phyloP scores from a whole-genome alignment of 2,888 invertebrate genomes.

The Vesta saturnalis region DNA sequence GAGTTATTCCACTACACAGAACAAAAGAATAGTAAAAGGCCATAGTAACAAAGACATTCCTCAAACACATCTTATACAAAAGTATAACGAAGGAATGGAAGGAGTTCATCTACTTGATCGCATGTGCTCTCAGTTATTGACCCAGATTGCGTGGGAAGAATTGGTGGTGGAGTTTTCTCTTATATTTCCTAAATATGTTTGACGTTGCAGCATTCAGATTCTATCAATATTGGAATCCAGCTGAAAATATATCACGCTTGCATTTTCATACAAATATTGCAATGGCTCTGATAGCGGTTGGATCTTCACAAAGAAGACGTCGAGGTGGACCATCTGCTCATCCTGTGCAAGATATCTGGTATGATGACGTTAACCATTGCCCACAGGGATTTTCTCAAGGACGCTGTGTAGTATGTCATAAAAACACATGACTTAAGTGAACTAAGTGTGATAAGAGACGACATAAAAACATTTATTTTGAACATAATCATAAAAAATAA shows the following conservation, averaged over 20 bases:
- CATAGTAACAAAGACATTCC: constrained; percentile 9
- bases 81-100: constrained; percentile 9
- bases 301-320: background rate
- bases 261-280: background rate
- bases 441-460: too few relatives aligned
- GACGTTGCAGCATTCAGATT: background rate
- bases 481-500: too few relatives aligned
- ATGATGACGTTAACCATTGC: constrained; percentile 11
- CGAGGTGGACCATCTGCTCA: background rate
- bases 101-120: background rate
- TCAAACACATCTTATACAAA: constrained; percentile 3
- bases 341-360: background rate
- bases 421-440: too few relatives aligned
- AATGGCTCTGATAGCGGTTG: background rate
- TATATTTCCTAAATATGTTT: constrained; percentile 4
- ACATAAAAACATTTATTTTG: too few relatives aligned
- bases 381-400: too few relatives aligned
- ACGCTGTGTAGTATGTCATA: too few relatives aligned
- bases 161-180: background rate
- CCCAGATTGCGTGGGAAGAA: constrained; percentile 10
- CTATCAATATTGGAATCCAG: background rate
- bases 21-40: background rate
- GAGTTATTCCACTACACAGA: background rate
- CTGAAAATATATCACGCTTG: background rate
- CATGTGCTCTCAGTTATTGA: constrained; percentile 4